A percentile compares a stretch with the other conserved stretches of the same genome.
These are phyloP conservation scores for Athalia rosae DNA, from an alignment of 2,888 invertebrate genomes.

Conservation along the genomic window DNA sequence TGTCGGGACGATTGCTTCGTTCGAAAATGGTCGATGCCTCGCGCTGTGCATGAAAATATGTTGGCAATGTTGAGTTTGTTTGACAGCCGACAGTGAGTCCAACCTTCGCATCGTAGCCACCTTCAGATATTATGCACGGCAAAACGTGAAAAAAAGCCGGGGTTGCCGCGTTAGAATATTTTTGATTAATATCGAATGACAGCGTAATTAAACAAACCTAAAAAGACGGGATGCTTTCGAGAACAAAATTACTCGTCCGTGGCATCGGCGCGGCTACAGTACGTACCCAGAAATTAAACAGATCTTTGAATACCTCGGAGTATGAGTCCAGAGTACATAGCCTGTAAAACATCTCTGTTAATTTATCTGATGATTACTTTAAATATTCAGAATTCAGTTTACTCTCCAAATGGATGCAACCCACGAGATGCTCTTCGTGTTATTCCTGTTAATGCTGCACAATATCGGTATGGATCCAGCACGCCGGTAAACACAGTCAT, in stretches of 20 bases:
- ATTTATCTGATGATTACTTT: background rate
- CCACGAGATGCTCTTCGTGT: constrained; percentile 17
- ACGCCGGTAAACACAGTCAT: constrained; percentile 94
- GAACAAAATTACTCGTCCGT: constrained; percentile 27
- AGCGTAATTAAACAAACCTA: background rate
- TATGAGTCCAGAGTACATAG: background rate
- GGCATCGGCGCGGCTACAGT: constrained; percentile 22
- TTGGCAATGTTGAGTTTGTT: background rate
- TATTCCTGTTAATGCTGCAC: constrained; percentile 53
- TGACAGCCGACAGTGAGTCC: constrained; percentile 8
- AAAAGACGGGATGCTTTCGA: constrained; percentile 26
- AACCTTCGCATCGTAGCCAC: background rate
- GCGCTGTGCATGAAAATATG: no score
- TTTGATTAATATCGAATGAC: background rate
- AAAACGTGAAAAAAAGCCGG: no score
- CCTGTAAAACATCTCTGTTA: background rate
- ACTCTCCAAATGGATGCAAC: background rate
- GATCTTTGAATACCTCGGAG: background rate
- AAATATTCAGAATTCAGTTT: constrained; percentile 11
- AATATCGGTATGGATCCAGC: constrained; percentile 74
- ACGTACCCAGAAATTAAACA: background rate
- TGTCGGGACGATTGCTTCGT: no score
- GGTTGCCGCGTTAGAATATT: no score
- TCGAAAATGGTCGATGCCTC: no score
- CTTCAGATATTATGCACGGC: background rate